Percentiles rank a stretch among this genome's conserved stretches.
phyloP scores from a whole-genome alignment of 1,140 invertebrate genomes.

The Musca vetustissima region DNA sequence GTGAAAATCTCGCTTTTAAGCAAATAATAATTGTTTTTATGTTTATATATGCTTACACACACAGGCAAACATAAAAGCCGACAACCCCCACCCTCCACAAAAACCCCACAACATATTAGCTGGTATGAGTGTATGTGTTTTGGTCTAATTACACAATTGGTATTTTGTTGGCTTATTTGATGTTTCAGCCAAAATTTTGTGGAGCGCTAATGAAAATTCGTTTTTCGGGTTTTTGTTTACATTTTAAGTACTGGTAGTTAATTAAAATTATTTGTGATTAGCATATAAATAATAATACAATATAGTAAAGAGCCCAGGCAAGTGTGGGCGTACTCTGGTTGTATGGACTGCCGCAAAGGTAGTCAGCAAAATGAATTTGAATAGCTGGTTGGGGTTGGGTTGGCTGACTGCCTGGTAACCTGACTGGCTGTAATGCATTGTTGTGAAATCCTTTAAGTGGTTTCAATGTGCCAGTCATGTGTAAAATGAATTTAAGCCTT shows the following conservation, averaged over 20 bases:
- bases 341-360: too few relatives aligned
- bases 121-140: not conserved
- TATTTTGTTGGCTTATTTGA: conserved; percentile 20
- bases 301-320: too few relatives aligned
- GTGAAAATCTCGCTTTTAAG: conserved; percentile 23
- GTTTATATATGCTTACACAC: conserved; percentile 11
- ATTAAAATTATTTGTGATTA: conserved; percentile 23
- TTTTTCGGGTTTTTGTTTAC: conserved; percentile 20
- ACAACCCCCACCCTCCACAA: not conserved
- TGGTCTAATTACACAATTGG: conserved; percentile 16
- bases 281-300: conserved; percentile 17
- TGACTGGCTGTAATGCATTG: too few relatives aligned
- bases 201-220: conserved; percentile 18
- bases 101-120: not conserved
- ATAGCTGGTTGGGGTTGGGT: too few relatives aligned
- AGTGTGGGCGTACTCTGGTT: too few relatives aligned
- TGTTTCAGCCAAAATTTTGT: conserved; percentile 12
- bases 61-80: too few relatives aligned
- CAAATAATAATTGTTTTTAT: conserved; percentile 23
- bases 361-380: too few relatives aligned
- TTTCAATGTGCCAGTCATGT: too few relatives aligned
- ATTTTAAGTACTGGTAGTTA: conserved; percentile 20
- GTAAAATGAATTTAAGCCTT: too few relatives aligned
- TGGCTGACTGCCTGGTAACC: too few relatives aligned
- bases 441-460: too few relatives aligned